Conservation (phyloP, 2,888 invertebrate genomes). For the Tipula unca region DNA sequence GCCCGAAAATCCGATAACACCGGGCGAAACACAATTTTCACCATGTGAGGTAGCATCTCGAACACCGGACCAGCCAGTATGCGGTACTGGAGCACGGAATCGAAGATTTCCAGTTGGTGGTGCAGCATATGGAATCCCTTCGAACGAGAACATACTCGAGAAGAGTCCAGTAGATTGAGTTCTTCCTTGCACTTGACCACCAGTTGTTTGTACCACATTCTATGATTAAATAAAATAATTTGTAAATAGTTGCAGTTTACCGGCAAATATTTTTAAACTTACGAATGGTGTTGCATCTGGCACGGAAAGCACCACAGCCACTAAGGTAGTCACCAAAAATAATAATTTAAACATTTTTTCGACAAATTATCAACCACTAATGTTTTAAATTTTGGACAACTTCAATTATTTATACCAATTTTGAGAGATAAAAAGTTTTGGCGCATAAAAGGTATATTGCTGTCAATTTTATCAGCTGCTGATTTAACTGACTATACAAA, state of each 20-base stretch:
- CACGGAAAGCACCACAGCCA: background rate
- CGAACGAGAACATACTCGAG: background rate
- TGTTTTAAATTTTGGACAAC: background rate
- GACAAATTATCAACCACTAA: background rate
- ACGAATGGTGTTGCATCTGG: background rate
- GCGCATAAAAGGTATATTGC: too few relatives aligned
- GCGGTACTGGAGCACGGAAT: conserved; percentile 23
- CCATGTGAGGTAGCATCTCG: conserved; percentile 22
- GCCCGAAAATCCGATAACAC: background rate
- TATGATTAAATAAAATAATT: too few relatives aligned
- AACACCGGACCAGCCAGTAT: conserved; percentile 24
- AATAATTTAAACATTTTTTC: background rate
- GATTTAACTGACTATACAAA: too few relatives aligned
- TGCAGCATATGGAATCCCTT: conserved; percentile 25
- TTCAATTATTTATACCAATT: background rate
- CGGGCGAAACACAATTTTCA: conserved; percentile 20
- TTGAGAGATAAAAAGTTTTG: too few relatives aligned
- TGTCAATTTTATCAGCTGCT: too few relatives aligned
- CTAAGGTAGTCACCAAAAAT: background rate
- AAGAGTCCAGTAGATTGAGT: conserved; percentile 19
- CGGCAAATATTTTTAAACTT: background rate
- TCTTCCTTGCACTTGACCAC: background rate
- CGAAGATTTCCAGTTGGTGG: conserved; percentile 23
- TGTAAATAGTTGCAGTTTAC: too few relatives aligned
- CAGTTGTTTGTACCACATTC: conserved; percentile 1